Base-by-base conservation (phyloP, 2,113 vertebrate species). In the Dunckerocampus dactyliophorus region DNA sequence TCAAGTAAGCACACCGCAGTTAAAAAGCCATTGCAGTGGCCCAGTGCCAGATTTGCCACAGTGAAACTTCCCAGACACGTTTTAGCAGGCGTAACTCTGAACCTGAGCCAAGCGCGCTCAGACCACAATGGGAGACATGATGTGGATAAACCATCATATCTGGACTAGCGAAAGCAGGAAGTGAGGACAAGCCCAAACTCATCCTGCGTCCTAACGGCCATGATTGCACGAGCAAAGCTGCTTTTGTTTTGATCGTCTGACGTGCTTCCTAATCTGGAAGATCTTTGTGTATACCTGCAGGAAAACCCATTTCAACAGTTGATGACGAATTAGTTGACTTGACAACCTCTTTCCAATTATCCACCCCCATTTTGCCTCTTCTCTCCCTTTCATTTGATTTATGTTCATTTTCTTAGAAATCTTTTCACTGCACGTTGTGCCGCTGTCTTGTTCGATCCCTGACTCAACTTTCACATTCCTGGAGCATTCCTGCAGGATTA, bases 391-490 rank as follows among this genome's bases (percentile, higher is more conserved):
- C 65, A 74, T 85, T 86, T 77, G 50, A 75, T 84, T 80, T 82
- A 79, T 76, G 6, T 34, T 1, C 31, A 34, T 34, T 34, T 34
- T 86, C 69, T 68, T 86, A 74, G 87, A 71, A 65, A 70, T 47
- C 63, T 65, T 43, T 24, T 22, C n/a, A 58, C 57, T 47, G 43
- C 65, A 55, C 67, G 46, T 65, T 34, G 62, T 75, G 74, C 75
- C 66, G 69, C 76, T 71, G 68, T 82, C 81, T 82, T 82, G 78
- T 85, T 85, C 81, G 69, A 88, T 88, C 84, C 86, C 86, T 89
- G 86, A 88, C 86, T 89, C 85, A 83, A 87, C 86, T 87, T 85
- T 88, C 82, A 87, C 86, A 86, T 87, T 88, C 86, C 84, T 73
- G 77, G 6, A 78, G 72, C 82, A 88, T 89, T 88, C 85, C 84